Evolutionary conservation across 2,797 vertebrate species (phyloP).

Genomic region (Catharus ustulatus): DNA sequence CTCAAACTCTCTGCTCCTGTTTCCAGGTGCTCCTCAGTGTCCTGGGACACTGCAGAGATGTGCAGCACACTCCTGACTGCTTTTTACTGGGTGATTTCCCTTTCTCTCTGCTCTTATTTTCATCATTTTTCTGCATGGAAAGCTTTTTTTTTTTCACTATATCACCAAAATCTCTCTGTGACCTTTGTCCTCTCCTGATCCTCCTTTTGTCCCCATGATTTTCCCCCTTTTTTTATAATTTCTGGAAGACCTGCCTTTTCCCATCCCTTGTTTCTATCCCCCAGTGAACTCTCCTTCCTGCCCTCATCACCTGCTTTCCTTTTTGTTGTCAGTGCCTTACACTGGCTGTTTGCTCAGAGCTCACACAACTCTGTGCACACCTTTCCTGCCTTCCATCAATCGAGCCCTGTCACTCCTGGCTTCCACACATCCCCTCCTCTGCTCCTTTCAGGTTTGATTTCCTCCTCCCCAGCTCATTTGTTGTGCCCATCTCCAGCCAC

Average conservation of each 20-base stretch:
- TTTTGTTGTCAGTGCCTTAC: not conserved
- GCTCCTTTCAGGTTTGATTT: not conserved
- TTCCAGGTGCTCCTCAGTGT: not conserved
- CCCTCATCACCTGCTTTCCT: not conserved
- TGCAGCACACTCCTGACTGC: too few species aligned
- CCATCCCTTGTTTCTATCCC: not conserved
- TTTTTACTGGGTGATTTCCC: not conserved
- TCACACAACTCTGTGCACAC: not conserved
- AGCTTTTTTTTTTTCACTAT: not conserved
- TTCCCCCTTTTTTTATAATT: not conserved
- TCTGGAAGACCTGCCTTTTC: not conserved
- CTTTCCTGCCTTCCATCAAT: not conserved
- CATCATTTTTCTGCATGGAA: not conserved
- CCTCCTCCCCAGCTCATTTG: slow-evolving; percentile 22
- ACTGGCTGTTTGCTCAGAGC: not conserved
- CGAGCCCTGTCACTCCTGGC: not conserved
- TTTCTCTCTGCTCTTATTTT: not conserved
- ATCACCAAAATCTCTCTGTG: not conserved
- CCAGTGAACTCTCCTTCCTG: not conserved
- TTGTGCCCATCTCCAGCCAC: not conserved
- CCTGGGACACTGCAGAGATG: not conserved
- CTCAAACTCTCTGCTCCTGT: not conserved
- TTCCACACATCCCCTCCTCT: not conserved
- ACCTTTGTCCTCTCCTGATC: not conserved
- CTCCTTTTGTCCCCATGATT: not conserved